Evolutionary conservation across 2,797 vertebrate genomes (phyloP), one percentile per base, ranked within the genome.

Genomic region (Gadopsis bispinosus): DNA sequence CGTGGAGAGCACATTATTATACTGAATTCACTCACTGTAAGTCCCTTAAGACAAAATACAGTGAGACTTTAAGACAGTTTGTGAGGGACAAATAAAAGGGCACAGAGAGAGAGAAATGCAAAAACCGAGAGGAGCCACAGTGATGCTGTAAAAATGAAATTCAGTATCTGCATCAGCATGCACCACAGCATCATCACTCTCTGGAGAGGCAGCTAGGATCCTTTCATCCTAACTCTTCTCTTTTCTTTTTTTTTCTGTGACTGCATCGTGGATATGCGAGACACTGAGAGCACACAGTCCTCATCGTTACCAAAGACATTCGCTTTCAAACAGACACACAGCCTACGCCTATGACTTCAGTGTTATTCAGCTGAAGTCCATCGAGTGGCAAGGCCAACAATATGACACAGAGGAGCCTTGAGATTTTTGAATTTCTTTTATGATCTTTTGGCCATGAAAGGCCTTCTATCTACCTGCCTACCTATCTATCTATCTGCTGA

Each of bases 91-190:
- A 4, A 62, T 14, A 37, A 83, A 47, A 33, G 35, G 31, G 33
- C 20, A 78, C 20, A 66, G 20, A 71, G 51, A 81, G 22, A 75
- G n/a, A 63, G 69, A 77, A 50, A 22, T 61, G 43, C 33, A 43
- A 31, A 48, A 69, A 66, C 51, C 7, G 31, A 54, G 64, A 45
- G 33, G 53, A 69, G 76, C 53, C 75, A 73, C 73, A 35, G 74
- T 26, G 63, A 83, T 65, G 81, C 75, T 80, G 83, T 83, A 69
- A 81, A 85, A 81, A 84, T 72, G 63, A 85, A 86, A 84, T 74
- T 69, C 82, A 77, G 55, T 29, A 64, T 72, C 75, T 83, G 82
- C 81, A 92, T 92, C 86, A 88, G 85, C 83, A 92, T 92, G 88
- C 86, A 81, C 45, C 64, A 37, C 87, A 53, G 87, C 80, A 85